These are phyloP conservation scores for Alexandromys fortis DNA, from an alignment of 2,113 vertebrate genomes.

Conservation along the genomic window DNA sequence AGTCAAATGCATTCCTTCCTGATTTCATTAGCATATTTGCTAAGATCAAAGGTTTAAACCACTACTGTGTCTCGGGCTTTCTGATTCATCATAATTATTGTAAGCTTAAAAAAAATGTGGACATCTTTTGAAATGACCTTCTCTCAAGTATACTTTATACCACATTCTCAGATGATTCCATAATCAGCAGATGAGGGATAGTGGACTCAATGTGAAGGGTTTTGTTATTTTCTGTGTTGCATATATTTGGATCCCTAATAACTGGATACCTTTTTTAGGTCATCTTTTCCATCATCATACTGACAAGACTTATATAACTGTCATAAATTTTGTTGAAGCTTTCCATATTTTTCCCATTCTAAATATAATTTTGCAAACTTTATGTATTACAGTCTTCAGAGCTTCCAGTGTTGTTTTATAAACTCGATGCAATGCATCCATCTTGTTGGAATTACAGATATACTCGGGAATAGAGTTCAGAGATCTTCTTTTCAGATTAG, in stretches of 20 bases:
- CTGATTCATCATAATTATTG: slow-evolving; percentile 99
- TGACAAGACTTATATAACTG: slow-evolving; percentile 71
- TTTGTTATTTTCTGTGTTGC: slow-evolving; percentile 99
- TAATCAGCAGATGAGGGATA: slow-evolving; percentile 92
- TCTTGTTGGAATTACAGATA: slow-evolving; percentile 95
- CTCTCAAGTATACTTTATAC: slow-evolving; percentile 98
- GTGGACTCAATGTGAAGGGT: slow-evolving; percentile 99
- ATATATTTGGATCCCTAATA: slow-evolving; percentile 99
- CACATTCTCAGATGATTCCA: slow-evolving; percentile 98
- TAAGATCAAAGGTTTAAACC: slow-evolving; percentile 98
- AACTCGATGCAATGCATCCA: neutral
- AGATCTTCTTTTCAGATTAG: slow-evolving; percentile 96
- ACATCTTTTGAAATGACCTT: slow-evolving; percentile 88
- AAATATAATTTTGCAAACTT: neutral
- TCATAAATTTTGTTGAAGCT: neutral
- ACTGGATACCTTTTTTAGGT: slow-evolving; percentile 95
- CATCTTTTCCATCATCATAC: slow-evolving; percentile 98
- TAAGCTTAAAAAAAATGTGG: slow-evolving; percentile 96
- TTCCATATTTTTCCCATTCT: neutral
- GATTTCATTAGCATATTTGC: slow-evolving; percentile 99
- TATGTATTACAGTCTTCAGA: neutral
- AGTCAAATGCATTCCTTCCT: slow-evolving; percentile 83
- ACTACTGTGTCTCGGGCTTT: slow-evolving; percentile 96
- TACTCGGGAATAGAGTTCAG: slow-evolving; percentile 96
- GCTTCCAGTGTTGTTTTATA: neutral